phyloP scores from a whole-genome alignment of 2,888 invertebrate genomes.

The Erebia epiphron region DNA sequence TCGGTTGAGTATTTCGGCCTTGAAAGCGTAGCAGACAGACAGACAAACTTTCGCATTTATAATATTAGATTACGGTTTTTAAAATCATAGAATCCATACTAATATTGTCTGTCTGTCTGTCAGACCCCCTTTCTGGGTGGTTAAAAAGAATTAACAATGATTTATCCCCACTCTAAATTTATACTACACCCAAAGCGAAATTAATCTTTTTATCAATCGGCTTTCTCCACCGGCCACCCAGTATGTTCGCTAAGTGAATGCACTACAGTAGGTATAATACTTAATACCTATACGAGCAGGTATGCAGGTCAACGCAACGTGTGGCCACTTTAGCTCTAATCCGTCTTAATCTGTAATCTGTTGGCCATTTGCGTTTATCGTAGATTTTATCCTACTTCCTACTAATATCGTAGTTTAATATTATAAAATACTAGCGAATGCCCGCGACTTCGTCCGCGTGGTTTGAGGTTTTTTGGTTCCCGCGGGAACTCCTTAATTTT shows the following conservation, averaged over 20 bases:
- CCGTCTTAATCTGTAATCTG: conserved; percentile 72
- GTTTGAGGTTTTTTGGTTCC: too few relatives aligned
- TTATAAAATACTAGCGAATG: too few relatives aligned
- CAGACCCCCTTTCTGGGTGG: too few relatives aligned
- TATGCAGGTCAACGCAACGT: conserved; percentile 12
- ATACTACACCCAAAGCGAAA: neutral
- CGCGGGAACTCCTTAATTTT: too few relatives aligned
- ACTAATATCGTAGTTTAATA: conserved; percentile 38
- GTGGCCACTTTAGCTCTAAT: conserved; percentile 55
- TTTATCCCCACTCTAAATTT: neutral
- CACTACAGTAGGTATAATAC: neutral
- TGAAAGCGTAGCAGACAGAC: too few relatives aligned
- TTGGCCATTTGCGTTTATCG: conserved; percentile 48
- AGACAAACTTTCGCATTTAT: too few relatives aligned
- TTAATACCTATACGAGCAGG: conserved; percentile 2
- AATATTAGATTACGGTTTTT: too few relatives aligned
- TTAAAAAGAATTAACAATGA: too few relatives aligned
- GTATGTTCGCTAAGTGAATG: conserved; percentile 7
- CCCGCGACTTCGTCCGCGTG: too few relatives aligned
- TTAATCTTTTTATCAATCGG: conserved; percentile 12
- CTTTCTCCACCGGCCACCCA: conserved; percentile 29
- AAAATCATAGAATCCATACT: too few relatives aligned
- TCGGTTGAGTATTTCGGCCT: too few relatives aligned
- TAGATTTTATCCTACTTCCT: conserved; percentile 52
- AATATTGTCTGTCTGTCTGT: too few relatives aligned